Evolutionary conservation across 2,888 invertebrate species (phyloP), one percentile per base, ranked within the genome.

Genomic region (Drosophila helvetica): DNA sequence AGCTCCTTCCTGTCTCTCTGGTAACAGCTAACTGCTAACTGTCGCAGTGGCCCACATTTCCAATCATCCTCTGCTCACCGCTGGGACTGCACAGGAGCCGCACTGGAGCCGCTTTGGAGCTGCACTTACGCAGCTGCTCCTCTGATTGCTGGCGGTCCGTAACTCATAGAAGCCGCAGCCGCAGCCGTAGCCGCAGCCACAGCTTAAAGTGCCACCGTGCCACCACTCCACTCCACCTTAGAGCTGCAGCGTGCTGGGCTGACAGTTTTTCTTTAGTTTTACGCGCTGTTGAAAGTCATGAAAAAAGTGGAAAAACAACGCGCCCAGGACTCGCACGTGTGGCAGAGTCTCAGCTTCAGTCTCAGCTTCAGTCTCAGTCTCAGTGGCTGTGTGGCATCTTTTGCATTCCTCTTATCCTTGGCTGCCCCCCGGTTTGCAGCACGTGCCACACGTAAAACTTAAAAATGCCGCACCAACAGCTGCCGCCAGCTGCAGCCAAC

Each of bases 381-480:
- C 43, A 70, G 57, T 62, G 27, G 51, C 33, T 17, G 45, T 30
- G 6, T 33, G 45, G 33, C 56, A 33, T 22, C 54, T 75, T 75
- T 72, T 82, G 83, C 83, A 88, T 82, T 25, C n/a, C 64, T 58
- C 52, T 25, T 45, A 52, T 69, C 69, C 67, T 38, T 61, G 66
- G 74, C 60, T 62, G 72, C 83, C 61, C 61, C 75, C 70, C 63
- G 73, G 72, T 77, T 84, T 74, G 79, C 56, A 59, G 82, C 85
- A 89, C 85, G 89, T 89, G 89, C 89, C 72, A 63, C 89, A 89
- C 88, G 89, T 87, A 85, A 87, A 89, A 89, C 78, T 82, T 81
- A 79, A 87, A 89, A 87, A 85, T 85, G 89, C 79, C 73, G 60
- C 86, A 80, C 66, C 73, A 68, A 67, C 80, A 86, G 86, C 78